These are phyloP conservation scores for Cossypha heuglini DNA, from an alignment of 2,797 vertebrate genomes.

Conservation along the genomic window DNA sequence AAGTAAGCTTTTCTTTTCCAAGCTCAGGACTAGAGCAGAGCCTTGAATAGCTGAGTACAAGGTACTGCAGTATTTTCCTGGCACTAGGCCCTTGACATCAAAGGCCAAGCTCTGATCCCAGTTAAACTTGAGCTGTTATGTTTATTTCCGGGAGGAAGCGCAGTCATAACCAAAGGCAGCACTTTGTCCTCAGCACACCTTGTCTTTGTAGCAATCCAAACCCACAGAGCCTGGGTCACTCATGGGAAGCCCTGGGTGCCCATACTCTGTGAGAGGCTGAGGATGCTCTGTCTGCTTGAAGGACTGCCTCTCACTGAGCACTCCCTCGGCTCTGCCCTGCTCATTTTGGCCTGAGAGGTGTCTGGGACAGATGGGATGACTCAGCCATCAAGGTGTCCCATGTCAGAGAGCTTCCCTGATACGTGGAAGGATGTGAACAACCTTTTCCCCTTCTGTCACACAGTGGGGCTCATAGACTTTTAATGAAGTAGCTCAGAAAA, in stretches of 20 bases:
- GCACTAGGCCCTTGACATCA: constrained; percentile 13
- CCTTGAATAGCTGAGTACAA: background rate
- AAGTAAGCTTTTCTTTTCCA: background rate
- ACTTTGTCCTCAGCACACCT: constrained; percentile 32
- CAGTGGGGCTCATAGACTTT: constrained; percentile 31
- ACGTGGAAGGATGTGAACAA: constrained; percentile 40
- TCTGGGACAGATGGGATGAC: constrained; percentile 59
- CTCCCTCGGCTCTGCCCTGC: background rate
- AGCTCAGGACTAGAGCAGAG: background rate
- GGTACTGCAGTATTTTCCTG: constrained; percentile 38
- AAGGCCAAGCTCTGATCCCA: constrained; percentile 13
- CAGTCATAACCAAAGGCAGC: constrained; percentile 26
- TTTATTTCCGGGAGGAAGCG: constrained; percentile 50
- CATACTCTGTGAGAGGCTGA: background rate
- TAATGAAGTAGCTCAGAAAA: constrained; percentile 36
- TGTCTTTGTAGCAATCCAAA: background rate
- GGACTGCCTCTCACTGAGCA: background rate
- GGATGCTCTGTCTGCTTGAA: background rate
- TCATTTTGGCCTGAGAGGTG: background rate
- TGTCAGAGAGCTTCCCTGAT: constrained; percentile 27
- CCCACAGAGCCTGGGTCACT: background rate
- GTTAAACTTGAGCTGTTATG: background rate
- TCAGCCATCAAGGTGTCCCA: constrained; percentile 43
- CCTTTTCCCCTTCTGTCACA: constrained; percentile 44
- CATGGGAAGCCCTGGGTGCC: background rate